Conservation (phyloP, 1,140 invertebrate species). For the Cydia splendana region DNA sequence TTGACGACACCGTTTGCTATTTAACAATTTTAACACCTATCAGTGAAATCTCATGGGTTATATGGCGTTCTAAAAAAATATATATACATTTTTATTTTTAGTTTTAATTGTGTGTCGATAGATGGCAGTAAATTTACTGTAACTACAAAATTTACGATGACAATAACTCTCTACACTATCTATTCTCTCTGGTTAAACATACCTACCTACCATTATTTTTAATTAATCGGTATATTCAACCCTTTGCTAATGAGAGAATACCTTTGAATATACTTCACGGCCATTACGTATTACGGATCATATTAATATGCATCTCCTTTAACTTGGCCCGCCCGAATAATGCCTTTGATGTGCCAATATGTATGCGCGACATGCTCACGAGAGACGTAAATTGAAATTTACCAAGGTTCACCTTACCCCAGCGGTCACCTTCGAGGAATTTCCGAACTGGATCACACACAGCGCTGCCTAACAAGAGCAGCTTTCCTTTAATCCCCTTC, state of each 20-base stretch:
- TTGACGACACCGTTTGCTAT: no score
- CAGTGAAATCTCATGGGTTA: no score
- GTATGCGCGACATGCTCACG: slow-evolving; percentile 46
- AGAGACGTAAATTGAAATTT: slow-evolving; percentile 54
- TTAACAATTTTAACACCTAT: no score
- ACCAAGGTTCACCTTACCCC: slow-evolving; percentile 35
- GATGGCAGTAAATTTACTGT: no score
- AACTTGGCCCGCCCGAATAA: slow-evolving; percentile 34
- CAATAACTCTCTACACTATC: no score
- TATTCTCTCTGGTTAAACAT: no score
- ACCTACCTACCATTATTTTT: no score
- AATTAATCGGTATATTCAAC: background rate
- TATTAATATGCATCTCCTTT: slow-evolving; percentile 30
- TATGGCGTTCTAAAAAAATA: no score
- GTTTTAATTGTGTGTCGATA: no score
- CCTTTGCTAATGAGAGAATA: background rate
- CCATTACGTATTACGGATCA: slow-evolving; percentile 21
- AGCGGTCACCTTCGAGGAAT: slow-evolving; percentile 12
- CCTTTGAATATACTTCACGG: slow-evolving; percentile 7
- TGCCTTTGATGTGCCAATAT: slow-evolving; percentile 51
- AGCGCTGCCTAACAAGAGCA: background rate
- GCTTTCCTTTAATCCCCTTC: background rate
- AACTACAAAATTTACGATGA: no score
- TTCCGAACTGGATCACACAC: slow-evolving; percentile 12
- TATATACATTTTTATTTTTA: no score